Evolutionary conservation across 2,888 invertebrate species (phyloP), one percentile per base, ranked within the genome.

Genomic region (Eupithecia exiguata): DNA sequence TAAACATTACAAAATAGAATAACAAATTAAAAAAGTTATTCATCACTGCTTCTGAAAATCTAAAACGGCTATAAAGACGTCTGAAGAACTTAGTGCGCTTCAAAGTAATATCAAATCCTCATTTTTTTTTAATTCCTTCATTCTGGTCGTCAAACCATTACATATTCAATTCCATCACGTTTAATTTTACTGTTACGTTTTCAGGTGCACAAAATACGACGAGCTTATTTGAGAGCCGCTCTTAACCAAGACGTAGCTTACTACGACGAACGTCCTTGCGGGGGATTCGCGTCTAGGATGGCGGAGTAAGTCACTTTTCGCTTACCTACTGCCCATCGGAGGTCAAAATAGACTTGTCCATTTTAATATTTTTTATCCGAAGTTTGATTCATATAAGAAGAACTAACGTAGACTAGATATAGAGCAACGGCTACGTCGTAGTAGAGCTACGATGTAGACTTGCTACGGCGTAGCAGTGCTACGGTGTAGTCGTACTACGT

Each of bases 271-370:
- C 94, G 96, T 82, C 95, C 95, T 85, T 96, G 96, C 72, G 96
- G 96, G 36, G 96, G 96, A 83, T 96, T 97, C 83, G 96, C 97
- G 1, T 96, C 96, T 75, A 95, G 96, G 84, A 96, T 97, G 95
- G 95, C 96, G 68, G 97, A 97, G 97, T 97, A 93, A 95, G 95
- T 87, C 1, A 38, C 16, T 65, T 65, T 62, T 30, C 16, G 5
- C 25, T 21, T 61, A 10, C 25, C 21, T 61, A 6, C 14, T 30
- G 7, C 30, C 9, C n/a, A n/a, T 53, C 21, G 18, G n/a, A 10
- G 10, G 7, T 49, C 7, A n/a, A 46, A 0, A 9, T n/a, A 9
- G n/a, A 46, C 7, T 7, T 6, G 46, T 46, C 18, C 7, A n/a
- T 46, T 46, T 46, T 46, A n/a, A 46, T 46, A 7, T 18, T 16